These are phyloP conservation scores for Recurvirostra avosetta DNA, from an alignment of 2,113 vertebrate species.

Conservation along the genomic window DNA sequence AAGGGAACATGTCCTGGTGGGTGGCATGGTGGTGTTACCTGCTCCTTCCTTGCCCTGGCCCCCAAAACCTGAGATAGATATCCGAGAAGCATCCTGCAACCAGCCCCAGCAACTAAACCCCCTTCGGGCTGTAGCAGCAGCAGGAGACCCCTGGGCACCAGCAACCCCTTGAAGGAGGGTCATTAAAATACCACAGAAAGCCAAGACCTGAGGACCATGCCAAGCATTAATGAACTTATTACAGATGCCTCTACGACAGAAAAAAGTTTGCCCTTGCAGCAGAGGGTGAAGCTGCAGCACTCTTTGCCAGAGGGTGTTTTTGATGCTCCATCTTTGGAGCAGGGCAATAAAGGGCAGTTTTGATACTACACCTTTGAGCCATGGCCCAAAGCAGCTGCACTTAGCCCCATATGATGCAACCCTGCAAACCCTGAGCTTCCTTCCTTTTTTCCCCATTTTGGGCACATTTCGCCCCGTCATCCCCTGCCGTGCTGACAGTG, in stretches of 20 bases:
- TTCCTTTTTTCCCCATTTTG: slow-evolving; percentile 33
- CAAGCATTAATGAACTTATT: not conserved
- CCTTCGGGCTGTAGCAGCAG: not conserved
- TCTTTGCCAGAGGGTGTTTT: not conserved
- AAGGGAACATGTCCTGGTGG: not conserved
- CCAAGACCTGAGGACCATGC: not conserved
- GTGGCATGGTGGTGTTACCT: not conserved
- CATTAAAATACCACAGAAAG: not conserved
- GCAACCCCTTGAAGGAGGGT: not conserved
- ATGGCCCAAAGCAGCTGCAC: not conserved
- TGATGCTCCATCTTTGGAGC: not conserved
- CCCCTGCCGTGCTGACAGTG: not conserved
- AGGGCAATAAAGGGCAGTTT: not conserved
- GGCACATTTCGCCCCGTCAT: not conserved
- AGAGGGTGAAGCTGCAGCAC: not conserved
- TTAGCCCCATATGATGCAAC: not conserved
- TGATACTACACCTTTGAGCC: not conserved
- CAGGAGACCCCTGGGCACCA: not conserved
- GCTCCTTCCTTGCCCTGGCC: not conserved
- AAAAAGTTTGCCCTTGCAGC: not conserved
- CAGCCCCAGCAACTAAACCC: not conserved
- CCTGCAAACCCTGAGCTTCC: not conserved
- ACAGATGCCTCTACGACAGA: not conserved
- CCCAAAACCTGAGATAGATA: not conserved
- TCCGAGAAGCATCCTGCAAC: not conserved